Conservation (phyloP, 1,140 invertebrate genomes). For the Cotesia glomerata region DNA sequence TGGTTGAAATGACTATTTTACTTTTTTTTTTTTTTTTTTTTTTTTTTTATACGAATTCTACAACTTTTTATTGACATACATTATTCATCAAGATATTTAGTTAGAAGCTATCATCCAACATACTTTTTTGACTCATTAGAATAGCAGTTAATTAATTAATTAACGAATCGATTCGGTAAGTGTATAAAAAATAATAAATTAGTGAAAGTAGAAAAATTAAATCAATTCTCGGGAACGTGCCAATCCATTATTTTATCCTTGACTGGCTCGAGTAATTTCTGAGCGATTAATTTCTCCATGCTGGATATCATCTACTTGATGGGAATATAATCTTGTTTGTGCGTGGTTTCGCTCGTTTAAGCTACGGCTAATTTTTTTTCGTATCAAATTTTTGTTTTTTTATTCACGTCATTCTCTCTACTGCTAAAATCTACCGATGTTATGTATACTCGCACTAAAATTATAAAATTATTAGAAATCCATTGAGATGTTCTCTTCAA, state of each 20-base stretch:
- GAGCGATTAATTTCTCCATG: conserved; percentile 31
- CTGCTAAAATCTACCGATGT: background rate
- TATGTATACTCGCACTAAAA: background rate
- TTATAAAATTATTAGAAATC: conserved; percentile 35
- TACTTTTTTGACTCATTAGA: background rate
- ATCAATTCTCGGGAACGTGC: conserved; percentile 8
- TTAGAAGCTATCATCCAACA: background rate
- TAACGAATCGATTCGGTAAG: background rate
- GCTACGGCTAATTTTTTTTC: conserved; percentile 36
- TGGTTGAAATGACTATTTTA: background rate
- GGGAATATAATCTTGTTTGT: conserved; percentile 56
- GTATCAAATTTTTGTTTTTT: conserved; percentile 7
- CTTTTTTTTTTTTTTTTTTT: conserved; percentile 22
- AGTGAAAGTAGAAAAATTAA: background rate
- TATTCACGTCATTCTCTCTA: background rate
- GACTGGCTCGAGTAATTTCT: conserved; percentile 29
- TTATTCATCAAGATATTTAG: conserved; percentile 1
- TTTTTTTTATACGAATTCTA: background rate
- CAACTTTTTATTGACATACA: background rate
- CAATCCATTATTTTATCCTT: conserved; percentile 26
- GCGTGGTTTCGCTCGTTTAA: conserved; percentile 48
- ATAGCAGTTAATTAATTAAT: background rate
- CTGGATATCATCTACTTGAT: conserved; percentile 41
- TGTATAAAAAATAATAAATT: background rate
- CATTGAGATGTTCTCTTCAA: conserved; percentile 22